Base-by-base conservation (phyloP, 1,140 invertebrate species). In the Psix sp. region DNA sequence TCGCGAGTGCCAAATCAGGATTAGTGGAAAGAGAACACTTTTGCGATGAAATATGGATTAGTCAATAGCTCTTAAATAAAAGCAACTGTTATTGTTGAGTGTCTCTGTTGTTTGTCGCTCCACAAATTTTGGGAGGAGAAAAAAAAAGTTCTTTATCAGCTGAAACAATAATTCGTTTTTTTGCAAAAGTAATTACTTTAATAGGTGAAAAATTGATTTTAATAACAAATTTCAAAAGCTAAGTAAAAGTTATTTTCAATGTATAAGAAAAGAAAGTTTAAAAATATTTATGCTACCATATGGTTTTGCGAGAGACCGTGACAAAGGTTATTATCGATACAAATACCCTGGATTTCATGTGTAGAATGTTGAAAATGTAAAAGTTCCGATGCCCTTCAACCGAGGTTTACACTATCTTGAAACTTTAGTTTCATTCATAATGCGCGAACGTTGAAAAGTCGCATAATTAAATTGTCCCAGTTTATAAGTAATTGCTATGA, bases 11-110 rank as follows among this genome's bases (percentile, higher is more conserved):
- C 60, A 54, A 31, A 54, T 31, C 33, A 40, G 48, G 46, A 29
- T 16, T 26, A 49, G 29, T 33, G 16, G 26, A 24, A 18, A 39
- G 40, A 45, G 52, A 24, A 33, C 43, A 48, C 56, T 60, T 48
- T 20, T 39, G 1, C 17, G 56, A 60, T 60, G 56, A 60, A 60
- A 60, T 60, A 60, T 60, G 43, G 21, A 49, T 40, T 33, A 39
- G 16, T 39, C 33, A n/a, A 49, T 35, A 24, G 43, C 36, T 15
- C 56, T 60, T 26, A 14, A 48, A 31, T 46, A 39, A 46, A 59
- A 46, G 54, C 33, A 46, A 46, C 42, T 29, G 51, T 51, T 63
- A 43, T 20, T 15, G 38, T 65, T 29, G 42, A 46, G 54, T 46
- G 21, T 2, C 17, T 29, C 21, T 29, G 20, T 48, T 38, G 31